A percentile compares a stretch with the other conserved stretches of the same genome.
phyloP scores from a whole-genome alignment of 2,113 vertebrate species.

The Xiphorhynchus elegans region DNA sequence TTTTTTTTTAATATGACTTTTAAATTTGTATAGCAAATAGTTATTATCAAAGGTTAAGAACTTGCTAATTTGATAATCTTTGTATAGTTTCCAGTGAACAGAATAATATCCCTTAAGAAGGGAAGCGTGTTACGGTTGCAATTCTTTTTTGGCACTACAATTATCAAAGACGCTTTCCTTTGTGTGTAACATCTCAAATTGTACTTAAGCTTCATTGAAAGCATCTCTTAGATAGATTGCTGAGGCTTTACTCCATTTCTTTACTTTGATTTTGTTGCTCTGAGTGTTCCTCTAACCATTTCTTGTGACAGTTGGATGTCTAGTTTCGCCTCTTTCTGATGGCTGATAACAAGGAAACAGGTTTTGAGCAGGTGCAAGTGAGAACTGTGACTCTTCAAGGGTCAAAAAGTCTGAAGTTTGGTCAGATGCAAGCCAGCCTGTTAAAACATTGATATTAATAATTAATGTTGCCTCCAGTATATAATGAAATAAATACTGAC shows the following conservation, averaged over 20 bases:
- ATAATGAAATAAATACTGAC: not conserved
- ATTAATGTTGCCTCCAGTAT: not conserved
- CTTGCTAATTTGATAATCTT: not conserved
- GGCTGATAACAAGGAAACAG: not conserved
- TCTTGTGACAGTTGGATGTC: not conserved
- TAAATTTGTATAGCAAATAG: not conserved
- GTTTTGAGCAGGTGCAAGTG: not conserved
- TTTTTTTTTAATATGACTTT: not conserved
- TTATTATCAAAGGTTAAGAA: not conserved
- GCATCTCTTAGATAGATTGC: not conserved
- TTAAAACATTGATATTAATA: not conserved
- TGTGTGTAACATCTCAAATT: not conserved
- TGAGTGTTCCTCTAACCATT: not conserved
- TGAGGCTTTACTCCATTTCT: not conserved
- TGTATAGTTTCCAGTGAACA: not conserved
- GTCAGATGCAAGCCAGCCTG: not conserved
- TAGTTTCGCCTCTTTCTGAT: not conserved
- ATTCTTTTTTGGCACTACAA: not conserved
- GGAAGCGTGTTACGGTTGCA: not conserved
- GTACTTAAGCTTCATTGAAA: not conserved
- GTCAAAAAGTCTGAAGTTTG: not conserved
- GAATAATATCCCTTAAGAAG: not conserved
- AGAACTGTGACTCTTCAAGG: not conserved
- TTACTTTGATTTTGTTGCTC: not conserved
- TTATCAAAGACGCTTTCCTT: not conserved